Evolutionary conservation across 2,113 vertebrate genomes (phyloP).

Genomic region (Tetraodon nigroviridis): DNA sequence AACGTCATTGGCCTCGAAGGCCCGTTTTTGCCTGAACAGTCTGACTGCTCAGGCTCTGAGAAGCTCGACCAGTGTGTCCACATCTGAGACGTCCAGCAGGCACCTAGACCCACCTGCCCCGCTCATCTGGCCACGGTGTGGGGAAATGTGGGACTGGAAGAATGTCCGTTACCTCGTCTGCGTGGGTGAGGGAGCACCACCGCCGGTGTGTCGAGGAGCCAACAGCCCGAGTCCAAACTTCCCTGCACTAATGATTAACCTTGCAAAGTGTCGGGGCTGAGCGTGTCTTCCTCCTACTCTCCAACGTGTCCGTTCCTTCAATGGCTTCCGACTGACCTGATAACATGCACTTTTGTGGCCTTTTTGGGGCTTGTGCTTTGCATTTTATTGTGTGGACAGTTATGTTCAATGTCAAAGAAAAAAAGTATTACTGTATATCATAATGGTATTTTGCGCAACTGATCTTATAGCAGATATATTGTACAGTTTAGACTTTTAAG

Average conservation of each 20-base stretch:
- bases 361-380: slow-evolving; percentile 70
- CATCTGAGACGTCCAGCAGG: slow-evolving; percentile 29
- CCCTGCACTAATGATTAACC: slow-evolving; percentile 48
- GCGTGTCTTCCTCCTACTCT: slow-evolving; percentile 22
- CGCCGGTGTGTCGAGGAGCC: slow-evolving; percentile 7
- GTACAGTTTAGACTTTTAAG: slow-evolving; percentile 72
- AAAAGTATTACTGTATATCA: slow-evolving; percentile 71
- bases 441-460: slow-evolving; percentile 71
- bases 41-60: slow-evolving; percentile 8
- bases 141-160: slow-evolving; percentile 26
- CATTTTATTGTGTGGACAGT: slow-evolving; percentile 62
- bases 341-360: slow-evolving; percentile 86
- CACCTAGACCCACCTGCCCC: slow-evolving; percentile 33
- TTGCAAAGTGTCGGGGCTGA: slow-evolving; percentile 28
- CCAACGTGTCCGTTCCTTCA: slow-evolving; percentile 52
- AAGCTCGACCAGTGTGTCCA: slow-evolving; percentile 1
- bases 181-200: neutral
- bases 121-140: slow-evolving; percentile 44
- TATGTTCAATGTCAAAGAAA: slow-evolving; percentile 66
- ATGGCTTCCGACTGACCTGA: slow-evolving; percentile 74
- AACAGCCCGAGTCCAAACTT: slow-evolving; percentile 36
- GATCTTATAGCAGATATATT: slow-evolving; percentile 72
- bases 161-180: slow-evolving; percentile 6
- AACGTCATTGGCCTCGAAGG: neutral
- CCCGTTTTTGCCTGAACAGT: slow-evolving; percentile 5